A percentile compares a stretch with the other conserved stretches of the same genome.
phyloP scores from a whole-genome alignment of 2,113 vertebrate species.

The Heterotilapia buettikoferi region DNA sequence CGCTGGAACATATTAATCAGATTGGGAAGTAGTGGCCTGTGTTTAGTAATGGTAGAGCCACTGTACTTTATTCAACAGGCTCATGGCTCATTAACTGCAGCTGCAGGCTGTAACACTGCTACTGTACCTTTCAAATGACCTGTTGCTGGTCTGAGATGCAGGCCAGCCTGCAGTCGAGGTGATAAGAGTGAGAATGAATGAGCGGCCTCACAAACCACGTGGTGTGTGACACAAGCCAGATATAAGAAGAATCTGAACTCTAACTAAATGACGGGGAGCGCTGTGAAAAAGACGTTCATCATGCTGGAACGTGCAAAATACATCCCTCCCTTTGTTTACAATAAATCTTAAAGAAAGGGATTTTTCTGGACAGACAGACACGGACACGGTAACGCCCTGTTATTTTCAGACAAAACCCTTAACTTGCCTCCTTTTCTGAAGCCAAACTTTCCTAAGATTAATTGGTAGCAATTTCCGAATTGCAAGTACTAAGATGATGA shows the following conservation, averaged over 20 bases:
- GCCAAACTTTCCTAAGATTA: not conserved
- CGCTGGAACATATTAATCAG: not conserved
- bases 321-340: not conserved
- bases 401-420: not conserved
- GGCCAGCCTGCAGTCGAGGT: not conserved
- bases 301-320: not conserved
- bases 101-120: not conserved
- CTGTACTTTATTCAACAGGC: not conserved
- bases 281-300: not conserved
- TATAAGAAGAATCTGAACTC: not conserved
- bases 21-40: not conserved
- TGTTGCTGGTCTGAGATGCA: not conserved
- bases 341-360: not conserved
- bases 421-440: constrained; percentile 6
- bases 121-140: not conserved
- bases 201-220: not conserved
- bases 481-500: not conserved
- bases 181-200: constrained; percentile 22
- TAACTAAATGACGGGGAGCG: not conserved
- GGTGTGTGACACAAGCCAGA: constrained; percentile 28
- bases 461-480: not conserved
- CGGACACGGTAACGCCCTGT: not conserved
- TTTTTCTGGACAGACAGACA: not conserved
- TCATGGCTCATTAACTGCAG: not conserved
- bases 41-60: not conserved